A percentile compares a stretch with the other conserved stretches of the same genome.
phyloP scores from a whole-genome alignment of 30 jellyfish, hydroid and myxozoan species.

The Turritopsis dohrnii region DNA sequence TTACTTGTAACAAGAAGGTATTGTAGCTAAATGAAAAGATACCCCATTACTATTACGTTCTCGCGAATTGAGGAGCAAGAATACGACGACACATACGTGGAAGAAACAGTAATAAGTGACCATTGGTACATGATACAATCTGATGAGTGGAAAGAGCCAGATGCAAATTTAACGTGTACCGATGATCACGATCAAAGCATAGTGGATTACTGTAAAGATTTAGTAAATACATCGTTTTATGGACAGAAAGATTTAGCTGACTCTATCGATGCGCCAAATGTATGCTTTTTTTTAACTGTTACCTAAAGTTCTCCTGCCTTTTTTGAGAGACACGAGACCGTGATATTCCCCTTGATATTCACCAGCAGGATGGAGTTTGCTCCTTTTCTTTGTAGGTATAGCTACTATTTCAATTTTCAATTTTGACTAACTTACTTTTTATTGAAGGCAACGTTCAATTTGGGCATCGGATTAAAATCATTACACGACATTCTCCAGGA shows the following conservation, averaged over 20 bases:
- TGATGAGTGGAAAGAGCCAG: background rate
- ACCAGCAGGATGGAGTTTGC: too few relatives aligned
- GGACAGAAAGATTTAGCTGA: background rate
- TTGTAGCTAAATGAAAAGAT: background rate
- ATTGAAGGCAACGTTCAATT: background rate
- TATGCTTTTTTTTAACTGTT: background rate
- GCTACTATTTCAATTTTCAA: too few relatives aligned
- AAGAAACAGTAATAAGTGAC: background rate
- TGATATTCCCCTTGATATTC: background rate
- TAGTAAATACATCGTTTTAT: conserved; percentile 1
- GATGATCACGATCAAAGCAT: background rate
- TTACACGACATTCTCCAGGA: background rate
- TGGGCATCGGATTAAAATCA: background rate
- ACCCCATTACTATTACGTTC: background rate
- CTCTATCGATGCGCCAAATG: background rate
- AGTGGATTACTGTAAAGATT: background rate
- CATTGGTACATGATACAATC: background rate
- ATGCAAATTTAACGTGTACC: background rate
- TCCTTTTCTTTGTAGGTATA: too few relatives aligned
- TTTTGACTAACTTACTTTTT: background rate
- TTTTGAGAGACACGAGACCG: background rate
- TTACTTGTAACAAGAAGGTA: background rate
- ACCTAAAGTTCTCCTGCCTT: background rate
- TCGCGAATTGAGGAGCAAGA: background rate
- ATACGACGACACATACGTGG: background rate